Base-by-base conservation (phyloP, 2,113 vertebrate genomes). In the Madoqua kirkii region DNA sequence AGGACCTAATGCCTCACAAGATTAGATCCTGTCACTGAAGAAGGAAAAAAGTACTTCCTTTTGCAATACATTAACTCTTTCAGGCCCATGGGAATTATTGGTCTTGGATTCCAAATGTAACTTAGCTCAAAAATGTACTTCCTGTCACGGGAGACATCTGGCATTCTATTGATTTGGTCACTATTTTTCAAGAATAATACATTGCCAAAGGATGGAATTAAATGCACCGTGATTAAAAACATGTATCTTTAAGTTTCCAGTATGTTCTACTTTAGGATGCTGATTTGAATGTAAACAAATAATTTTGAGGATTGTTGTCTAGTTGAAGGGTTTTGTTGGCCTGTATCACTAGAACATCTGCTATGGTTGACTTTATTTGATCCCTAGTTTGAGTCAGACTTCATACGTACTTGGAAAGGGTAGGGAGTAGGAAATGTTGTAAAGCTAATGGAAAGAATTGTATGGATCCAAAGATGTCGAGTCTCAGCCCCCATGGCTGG, bases 321-420 rank as follows among this genome's bases (percentile, higher is more conserved):
- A 17, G 14, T 84, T 40, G 67, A 85, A 74, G 64, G 43, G 14
- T 57, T 97, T 76, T 74, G 52, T 62, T 97, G 85, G 60, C 59
- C 52, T 87, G 0, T 86, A 76, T 79, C 79, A 29, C 74, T 83
- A 59, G 86, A 87, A 79, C 71, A 89, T 83, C 93, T 93, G 94
- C 60, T 89, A 3, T 8, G 8, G 76, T 14, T 79, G 96, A 91
- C 76, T 96, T 93, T 85, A 48, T 97, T 93, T 89, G 86, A 94
- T 97, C 36, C 50, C 43, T 91, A 19, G 14, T 87, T 96, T 96
- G 91, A 96, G 96, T 94, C 94, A 91, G 52, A 96, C 86, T 96
- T 96, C 94, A 94, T 54, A 86, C 50, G 48, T 93, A 59, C 79
- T 96, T 94, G 86, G 91, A 93, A 96, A 91, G 86, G 97, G 76